A percentile compares a stretch with the other conserved stretches of the same genome.
phyloP scores from a whole-genome alignment of 2,888 invertebrate species.

The Sylvicola cinctus region DNA sequence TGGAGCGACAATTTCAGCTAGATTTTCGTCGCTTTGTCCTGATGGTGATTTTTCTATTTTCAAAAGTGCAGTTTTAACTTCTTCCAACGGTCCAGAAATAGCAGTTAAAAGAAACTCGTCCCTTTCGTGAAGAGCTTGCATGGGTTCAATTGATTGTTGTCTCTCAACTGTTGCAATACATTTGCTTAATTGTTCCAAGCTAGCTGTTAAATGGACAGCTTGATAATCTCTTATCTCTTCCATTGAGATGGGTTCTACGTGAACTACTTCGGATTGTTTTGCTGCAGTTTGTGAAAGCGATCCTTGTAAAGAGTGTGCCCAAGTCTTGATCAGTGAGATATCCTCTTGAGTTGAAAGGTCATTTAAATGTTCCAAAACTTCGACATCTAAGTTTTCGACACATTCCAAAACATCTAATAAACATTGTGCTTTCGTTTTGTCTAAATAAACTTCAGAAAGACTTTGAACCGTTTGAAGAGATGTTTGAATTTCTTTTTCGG shows the following conservation, averaged over 20 bases:
- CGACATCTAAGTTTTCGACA: conserved; percentile 16
- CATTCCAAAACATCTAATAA: conserved; percentile 13
- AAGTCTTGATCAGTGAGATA: conserved; percentile 34
- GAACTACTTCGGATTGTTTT: not conserved
- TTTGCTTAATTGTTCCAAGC: conserved; percentile 9
- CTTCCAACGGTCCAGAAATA: conserved; percentile 4
- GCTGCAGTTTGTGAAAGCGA: not conserved
- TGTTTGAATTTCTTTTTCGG: conserved; percentile 4
- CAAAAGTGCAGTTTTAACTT: conserved; percentile 10
- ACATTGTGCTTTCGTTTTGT: conserved; percentile 4
- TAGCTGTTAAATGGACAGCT: conserved; percentile 7
- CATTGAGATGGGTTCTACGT: not conserved
- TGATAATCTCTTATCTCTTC: not conserved
- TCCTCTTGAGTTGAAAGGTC: conserved; percentile 36
- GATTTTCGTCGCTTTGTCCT: conserved; percentile 11
- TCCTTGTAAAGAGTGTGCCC: not conserved
- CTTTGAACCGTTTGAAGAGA: conserved; percentile 2
- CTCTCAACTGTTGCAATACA: conserved; percentile 9
- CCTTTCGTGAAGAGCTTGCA: not conserved
- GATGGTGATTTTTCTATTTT: conserved; percentile 8
- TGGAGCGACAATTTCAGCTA: conserved; percentile 7
- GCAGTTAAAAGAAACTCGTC: not conserved
- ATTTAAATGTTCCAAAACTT: conserved; percentile 26
- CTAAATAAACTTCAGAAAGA: conserved; percentile 2
- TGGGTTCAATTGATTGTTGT: conserved; percentile 1